Conservation (phyloP, 1,140 invertebrate genomes). For the Trinorchestia longiramus region DNA sequence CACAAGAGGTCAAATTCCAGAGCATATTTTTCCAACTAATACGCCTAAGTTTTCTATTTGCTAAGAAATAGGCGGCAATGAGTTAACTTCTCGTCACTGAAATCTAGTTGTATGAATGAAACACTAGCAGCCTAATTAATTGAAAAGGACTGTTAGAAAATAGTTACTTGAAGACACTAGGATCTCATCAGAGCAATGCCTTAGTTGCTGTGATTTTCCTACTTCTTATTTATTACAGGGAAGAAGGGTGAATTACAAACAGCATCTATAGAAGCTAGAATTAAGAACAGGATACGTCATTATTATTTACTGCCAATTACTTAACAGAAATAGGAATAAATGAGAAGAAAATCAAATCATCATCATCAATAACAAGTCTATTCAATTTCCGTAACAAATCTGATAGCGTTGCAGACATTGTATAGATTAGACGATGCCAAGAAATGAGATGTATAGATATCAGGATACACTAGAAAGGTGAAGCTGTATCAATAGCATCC, state of each 20-base stretch:
- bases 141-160: not conserved
- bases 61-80: not conserved
- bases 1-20: not conserved
- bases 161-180: not conserved
- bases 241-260: not conserved
- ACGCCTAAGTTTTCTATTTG: not conserved
- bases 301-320: not conserved
- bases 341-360: not conserved
- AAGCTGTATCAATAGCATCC: conserved; percentile 31
- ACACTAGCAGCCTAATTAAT: not conserved
- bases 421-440: not conserved
- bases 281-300: not conserved
- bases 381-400: not conserved
- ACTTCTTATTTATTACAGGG: not conserved
- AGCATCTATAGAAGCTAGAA: not conserved
- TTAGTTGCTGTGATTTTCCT: not conserved
- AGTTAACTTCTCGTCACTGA: not conserved
- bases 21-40: not conserved
- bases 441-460: not conserved
- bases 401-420: not conserved
- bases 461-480: not conserved
- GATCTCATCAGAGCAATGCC: not conserved
- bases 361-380: not conserved
- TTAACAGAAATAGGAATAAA: not conserved
- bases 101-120: not conserved